phyloP scores from a whole-genome alignment of 2,797 vertebrate species.

The Accipiter badius region DNA sequence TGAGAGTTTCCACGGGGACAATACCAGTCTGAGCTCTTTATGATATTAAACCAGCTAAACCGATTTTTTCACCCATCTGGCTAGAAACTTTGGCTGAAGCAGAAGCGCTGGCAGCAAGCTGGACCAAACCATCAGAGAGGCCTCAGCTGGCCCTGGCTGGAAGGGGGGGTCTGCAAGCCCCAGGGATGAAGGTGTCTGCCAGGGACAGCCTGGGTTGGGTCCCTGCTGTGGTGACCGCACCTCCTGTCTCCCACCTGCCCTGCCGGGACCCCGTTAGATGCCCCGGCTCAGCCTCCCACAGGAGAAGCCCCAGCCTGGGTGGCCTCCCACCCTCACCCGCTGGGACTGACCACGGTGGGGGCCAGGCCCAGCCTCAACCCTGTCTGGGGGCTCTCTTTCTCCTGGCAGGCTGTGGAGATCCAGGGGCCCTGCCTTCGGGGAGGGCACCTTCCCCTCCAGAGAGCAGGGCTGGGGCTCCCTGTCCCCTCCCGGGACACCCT shows the following conservation, averaged over 20 bases:
- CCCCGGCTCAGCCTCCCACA: neutral
- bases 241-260: neutral
- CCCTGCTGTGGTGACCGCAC: neutral
- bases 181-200: neutral
- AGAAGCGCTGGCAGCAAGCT: neutral
- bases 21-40: neutral
- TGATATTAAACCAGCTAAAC: neutral
- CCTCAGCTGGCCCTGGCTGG: neutral
- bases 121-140: neutral
- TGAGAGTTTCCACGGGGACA: neutral
- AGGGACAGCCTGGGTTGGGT: neutral
- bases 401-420: neutral
- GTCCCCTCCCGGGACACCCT: too few species aligned
- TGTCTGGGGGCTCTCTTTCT: neutral
- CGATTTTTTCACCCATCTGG: neutral
- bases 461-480: neutral
- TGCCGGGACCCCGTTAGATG: rapidly evolving
- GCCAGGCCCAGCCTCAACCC: neutral
- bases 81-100: neutral
- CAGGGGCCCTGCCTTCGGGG: too few species aligned
- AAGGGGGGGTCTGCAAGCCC: too few species aligned
- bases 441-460: too few species aligned
- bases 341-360: neutral
- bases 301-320: neutral
- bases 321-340: neutral